Percentiles rank a stretch among this genome's conserved stretches.
Conservation (phyloP, 2,888 invertebrate genomes). For the Rhamphomyia laevipes region DNA sequence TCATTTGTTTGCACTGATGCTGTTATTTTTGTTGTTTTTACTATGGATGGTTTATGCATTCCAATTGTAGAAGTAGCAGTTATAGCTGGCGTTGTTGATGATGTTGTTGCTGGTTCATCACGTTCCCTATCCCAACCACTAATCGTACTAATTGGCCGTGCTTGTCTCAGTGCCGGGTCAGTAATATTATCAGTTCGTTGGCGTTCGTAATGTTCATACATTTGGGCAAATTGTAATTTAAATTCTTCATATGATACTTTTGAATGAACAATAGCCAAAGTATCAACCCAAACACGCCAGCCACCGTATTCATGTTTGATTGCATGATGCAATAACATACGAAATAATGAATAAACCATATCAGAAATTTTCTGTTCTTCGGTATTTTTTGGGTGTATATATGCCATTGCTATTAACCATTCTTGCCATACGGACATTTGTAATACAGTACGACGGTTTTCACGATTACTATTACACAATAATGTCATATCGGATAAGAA, state of each 20-base stretch:
- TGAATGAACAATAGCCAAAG: constrained; percentile 96
- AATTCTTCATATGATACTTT: constrained; percentile 99
- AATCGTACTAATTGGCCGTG: constrained; percentile 90
- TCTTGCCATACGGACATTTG: constrained; percentile 99
- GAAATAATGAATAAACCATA: constrained; percentile 95
- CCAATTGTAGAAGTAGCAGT: constrained; percentile 21
- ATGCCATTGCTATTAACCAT: constrained; percentile 97
- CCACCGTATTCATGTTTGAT: constrained; percentile 99
- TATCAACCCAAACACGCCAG: constrained; percentile 99
- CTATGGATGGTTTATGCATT: constrained; percentile 8
- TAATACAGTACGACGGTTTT: constrained; percentile 91
- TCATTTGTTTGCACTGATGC: constrained; percentile 14
- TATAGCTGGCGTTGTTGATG: constrained; percentile 13
- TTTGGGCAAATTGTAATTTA: constrained; percentile 91
- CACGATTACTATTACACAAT: constrained; percentile 91
- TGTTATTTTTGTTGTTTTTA: constrained; percentile 15
- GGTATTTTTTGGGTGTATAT: constrained; percentile 89
- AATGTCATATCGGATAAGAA: constrained; percentile 98
- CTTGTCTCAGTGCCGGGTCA: constrained; percentile 84
- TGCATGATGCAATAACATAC: constrained; percentile 96
- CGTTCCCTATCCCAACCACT: constrained; percentile 80
- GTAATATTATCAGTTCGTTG: constrained; percentile 90
- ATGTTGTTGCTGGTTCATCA: constrained; percentile 29
- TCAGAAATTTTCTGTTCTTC: constrained; percentile 96
- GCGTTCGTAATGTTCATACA: constrained; percentile 93